phyloP scores from a whole-genome alignment of 64 coral and sea anemone genomes.

The Exaiptasia diaphana region DNA sequence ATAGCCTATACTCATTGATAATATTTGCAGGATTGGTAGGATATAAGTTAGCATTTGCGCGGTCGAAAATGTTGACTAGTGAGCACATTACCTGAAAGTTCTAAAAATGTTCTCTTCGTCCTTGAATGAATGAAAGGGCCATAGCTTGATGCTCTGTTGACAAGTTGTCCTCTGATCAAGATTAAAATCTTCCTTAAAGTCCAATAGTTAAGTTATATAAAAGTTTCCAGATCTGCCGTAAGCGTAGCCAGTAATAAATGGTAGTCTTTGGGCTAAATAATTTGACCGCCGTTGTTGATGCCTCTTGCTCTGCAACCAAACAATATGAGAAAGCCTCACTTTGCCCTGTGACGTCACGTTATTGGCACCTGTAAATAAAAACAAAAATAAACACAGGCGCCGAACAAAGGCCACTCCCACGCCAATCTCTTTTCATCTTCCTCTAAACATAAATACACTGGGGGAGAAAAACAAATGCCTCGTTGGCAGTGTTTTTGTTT shows the following conservation, averaged over 20 bases:
- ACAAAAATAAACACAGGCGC: constrained; percentile 97
- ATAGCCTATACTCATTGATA: background rate
- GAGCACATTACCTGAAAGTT: constrained; percentile 19
- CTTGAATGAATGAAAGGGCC: constrained; percentile 39
- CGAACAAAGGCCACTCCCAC: constrained; percentile 72
- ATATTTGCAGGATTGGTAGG: background rate
- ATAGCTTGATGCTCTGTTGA: constrained; percentile 30
- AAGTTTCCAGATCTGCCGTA: background rate
- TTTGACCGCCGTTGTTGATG: constrained; percentile 74
- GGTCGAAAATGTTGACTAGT: constrained; percentile 31
- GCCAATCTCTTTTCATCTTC: constrained; percentile 63
- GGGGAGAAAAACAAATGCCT: constrained; percentile 28
- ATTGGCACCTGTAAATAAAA: constrained; percentile 99
- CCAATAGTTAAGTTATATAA: constrained; percentile 5
- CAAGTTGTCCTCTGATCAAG: constrained; percentile 35
- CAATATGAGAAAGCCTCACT: constrained; percentile 76
- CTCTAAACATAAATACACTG: constrained; percentile 35
- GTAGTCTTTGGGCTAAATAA: constrained; percentile 45
- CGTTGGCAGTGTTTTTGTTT: background rate
- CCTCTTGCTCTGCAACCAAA: constrained; percentile 73
- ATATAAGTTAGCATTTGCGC: constrained; percentile 14
- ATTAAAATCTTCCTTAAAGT: constrained; percentile 28
- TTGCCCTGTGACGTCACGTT: constrained; percentile 94
- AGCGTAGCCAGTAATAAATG: background rate
- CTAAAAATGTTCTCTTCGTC: constrained; percentile 17